Evolutionary conservation across 2,888 invertebrate genomes (phyloP).

Genomic region (Cenopis cana): DNA sequence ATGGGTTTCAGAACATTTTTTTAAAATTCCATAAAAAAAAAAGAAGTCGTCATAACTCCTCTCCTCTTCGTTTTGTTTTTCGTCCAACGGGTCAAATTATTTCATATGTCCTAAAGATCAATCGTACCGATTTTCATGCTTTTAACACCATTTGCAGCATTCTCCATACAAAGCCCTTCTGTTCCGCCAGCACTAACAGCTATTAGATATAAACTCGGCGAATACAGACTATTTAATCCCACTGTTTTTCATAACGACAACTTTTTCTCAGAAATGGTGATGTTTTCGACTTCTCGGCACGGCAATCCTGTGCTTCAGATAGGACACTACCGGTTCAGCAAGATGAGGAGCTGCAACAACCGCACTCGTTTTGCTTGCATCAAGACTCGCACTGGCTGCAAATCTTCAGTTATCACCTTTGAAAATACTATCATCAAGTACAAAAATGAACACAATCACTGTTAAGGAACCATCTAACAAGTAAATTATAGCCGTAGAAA

Average conservation of each 20-base stretch:
- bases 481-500: too few species aligned
- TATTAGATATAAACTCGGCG: not conserved
- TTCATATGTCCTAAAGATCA: too few species aligned
- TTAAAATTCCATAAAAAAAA: too few species aligned
- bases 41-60: too few species aligned
- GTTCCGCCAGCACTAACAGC: too few species aligned
- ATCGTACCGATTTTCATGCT: too few species aligned
- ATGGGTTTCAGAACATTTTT: too few species aligned
- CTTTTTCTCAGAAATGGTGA: not conserved
- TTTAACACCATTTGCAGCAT: too few species aligned
- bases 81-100: too few species aligned
- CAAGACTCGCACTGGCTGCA: constrained; percentile 18
- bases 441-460: constrained; percentile 27
- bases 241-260: too few species aligned
- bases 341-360: constrained; percentile 26
- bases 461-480: not conserved
- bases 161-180: too few species aligned
- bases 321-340: constrained; percentile 32
- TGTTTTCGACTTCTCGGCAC: constrained; percentile 17
- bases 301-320: constrained; percentile 26
- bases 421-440: constrained; percentile 33
- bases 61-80: too few species aligned
- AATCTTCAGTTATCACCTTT: constrained; percentile 25
- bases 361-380: constrained; percentile 29
- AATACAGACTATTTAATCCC: not conserved